A percentile compares a stretch with the other conserved stretches of the same genome.
Evolutionary conservation across 2,888 invertebrate species (phyloP).

Genomic region (Ypsolopha sequella): DNA sequence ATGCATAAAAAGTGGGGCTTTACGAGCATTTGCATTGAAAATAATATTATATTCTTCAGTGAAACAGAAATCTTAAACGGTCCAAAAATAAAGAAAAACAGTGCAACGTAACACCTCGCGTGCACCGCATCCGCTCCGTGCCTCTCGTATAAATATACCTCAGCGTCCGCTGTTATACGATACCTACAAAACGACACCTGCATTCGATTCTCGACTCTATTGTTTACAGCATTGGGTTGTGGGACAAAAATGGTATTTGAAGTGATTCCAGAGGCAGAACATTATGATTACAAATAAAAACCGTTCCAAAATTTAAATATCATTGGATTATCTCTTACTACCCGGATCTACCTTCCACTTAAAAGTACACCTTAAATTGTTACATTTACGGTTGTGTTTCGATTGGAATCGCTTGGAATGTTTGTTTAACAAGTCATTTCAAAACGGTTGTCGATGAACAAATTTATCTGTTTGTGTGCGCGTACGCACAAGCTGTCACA

Average conservation of each 20-base stretch:
- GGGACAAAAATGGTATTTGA: constrained; percentile 17
- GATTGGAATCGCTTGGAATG: constrained; percentile 5
- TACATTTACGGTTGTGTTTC: constrained; percentile 10
- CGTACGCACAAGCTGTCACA: constrained; percentile 25
- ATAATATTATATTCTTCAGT: too few relatives aligned
- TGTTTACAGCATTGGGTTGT: constrained; percentile 11
- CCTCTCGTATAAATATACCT: constrained; percentile 38
- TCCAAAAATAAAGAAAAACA: constrained; percentile 4
- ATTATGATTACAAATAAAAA: constrained; percentile 32
- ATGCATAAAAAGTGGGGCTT: too few relatives aligned
- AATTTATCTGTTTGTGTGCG: constrained; percentile 31
- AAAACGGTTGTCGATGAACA: constrained; percentile 26
- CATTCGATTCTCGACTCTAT: constrained; percentile 12
- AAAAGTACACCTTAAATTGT: background rate
- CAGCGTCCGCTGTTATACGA: constrained; percentile 35
- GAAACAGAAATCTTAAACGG: background rate
- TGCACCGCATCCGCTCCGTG: constrained; percentile 32
- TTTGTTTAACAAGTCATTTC: constrained; percentile 21
- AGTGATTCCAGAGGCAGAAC: constrained; percentile 33
- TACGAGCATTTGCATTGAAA: too few relatives aligned
- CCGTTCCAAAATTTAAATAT: constrained; percentile 38
- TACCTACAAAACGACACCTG: constrained; percentile 21
- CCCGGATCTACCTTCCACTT: constrained; percentile 9
- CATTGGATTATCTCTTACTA: constrained; percentile 28
- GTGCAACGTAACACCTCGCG: constrained; percentile 42